Evolutionary conservation across 2,113 vertebrate species (phyloP), one percentile per base, ranked within the genome.

Genomic region (Aptenodytes forsteri): DNA sequence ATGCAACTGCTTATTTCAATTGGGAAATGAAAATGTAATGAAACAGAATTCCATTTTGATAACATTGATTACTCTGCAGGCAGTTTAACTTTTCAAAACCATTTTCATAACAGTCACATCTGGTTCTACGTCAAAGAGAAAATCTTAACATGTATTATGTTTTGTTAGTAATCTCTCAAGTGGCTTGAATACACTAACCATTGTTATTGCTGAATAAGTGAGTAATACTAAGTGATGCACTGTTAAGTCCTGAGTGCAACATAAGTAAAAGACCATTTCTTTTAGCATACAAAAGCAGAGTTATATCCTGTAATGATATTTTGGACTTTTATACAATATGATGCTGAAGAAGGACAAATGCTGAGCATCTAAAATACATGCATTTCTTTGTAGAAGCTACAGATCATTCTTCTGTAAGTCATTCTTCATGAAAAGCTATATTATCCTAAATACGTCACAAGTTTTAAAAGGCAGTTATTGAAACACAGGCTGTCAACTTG

Each of bases 21-120:
- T 65, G 78, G 78, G 58, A 94, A 91, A 93, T 82, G 20, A 94
- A 93, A 93, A 86, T 44, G 22, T 67, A 93, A 88, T 40, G 50
- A 88, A 94, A 80, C 30, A 65, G 76, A 83, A 91, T 87, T 91
- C 52, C 11, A 49, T 96, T 91, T 81, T 93, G 62, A 69, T 90
- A 58, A 8, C 27, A 46, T 26, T 83, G 71, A 75, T 94, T 95
- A 83, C 62, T 77, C 85, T 36, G 36, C 36, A 85, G 82, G 40
- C 79, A 92, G 58, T 66, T 94, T 85, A 93, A 38, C 56, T 93
- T 92, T 85, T 80, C 9, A 17, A 72, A 83, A 59, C 12, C 11
- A 21, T 67, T 90, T 91, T 88, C 38, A 59, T 62, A 50, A 34
- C 14, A 13, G 54, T 75, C 59, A 69, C 38, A 70, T 42, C 64